Conservation (phyloP, 2,113 vertebrate species). For the Parotia lawesii region DNA sequence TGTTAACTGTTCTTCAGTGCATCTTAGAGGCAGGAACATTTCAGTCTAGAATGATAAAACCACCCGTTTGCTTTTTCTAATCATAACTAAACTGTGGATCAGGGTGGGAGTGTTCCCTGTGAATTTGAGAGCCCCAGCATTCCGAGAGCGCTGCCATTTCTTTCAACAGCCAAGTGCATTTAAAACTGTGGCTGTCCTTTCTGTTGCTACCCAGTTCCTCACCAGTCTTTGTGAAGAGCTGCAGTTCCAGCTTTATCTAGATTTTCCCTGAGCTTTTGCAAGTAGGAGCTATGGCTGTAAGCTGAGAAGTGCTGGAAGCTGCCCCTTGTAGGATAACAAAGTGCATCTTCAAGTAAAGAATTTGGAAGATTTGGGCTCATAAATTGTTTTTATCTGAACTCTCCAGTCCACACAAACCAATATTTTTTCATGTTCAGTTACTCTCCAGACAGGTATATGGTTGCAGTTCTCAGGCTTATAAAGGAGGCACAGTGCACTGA, state of each 20-base stretch:
- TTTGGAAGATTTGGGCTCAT: constrained; percentile 60
- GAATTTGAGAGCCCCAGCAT: neutral
- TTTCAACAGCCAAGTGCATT: constrained; percentile 1
- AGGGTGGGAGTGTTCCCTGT: neutral
- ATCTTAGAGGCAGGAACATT: neutral
- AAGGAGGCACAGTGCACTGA: neutral
- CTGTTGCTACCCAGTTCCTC: constrained; percentile 3
- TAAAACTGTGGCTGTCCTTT: neutral
- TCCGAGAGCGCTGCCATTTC: neutral
- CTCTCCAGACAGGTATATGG: constrained; percentile 60
- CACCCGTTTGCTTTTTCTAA: neutral
- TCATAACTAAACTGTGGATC: neutral
- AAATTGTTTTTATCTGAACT: constrained; percentile 68
- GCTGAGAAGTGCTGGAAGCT: constrained; percentile 30
- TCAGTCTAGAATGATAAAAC: neutral
- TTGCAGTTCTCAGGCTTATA: constrained; percentile 35
- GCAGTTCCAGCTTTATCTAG: constrained; percentile 33
- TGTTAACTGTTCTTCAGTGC: neutral
- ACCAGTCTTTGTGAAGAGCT: neutral
- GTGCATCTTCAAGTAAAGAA: constrained; percentile 59
- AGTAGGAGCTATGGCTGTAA: constrained; percentile 48
- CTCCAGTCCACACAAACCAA: constrained; percentile 42
- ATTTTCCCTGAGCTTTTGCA: constrained; percentile 42
- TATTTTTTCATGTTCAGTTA: constrained; percentile 67
- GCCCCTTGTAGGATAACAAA: constrained; percentile 53